phyloP scores from a whole-genome alignment of 2,888 invertebrate genomes.

The Scaptomyza tumidula region DNA sequence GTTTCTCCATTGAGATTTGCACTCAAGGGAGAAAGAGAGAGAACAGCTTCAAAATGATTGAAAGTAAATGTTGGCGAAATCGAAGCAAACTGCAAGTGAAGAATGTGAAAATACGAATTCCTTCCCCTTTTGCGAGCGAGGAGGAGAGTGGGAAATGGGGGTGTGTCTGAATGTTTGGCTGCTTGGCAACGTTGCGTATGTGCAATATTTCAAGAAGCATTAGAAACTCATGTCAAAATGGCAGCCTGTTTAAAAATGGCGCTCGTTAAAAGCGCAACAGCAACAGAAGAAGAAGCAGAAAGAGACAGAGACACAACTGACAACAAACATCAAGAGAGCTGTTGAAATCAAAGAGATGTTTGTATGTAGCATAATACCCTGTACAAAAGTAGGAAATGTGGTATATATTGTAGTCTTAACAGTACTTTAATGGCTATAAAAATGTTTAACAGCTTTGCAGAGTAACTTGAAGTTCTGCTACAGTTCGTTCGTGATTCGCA shows the following conservation, averaged over 20 bases:
- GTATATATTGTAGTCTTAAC: not conserved
- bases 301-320: not conserved
- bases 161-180: slow-evolving; percentile 6
- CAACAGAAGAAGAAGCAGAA: not conserved
- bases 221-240: slow-evolving; percentile 53
- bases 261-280: slow-evolving; percentile 59
- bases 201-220: slow-evolving; percentile 60
- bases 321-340: no score
- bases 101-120: not conserved
- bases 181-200: slow-evolving; percentile 54
- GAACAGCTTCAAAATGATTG: slow-evolving; percentile 51
- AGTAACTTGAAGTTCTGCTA: not conserved
- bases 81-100: slow-evolving; percentile 32
- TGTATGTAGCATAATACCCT: no score
- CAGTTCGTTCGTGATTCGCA: no score
- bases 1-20: slow-evolving; percentile 56
- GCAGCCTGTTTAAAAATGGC: slow-evolving; percentile 48
- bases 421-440: not conserved
- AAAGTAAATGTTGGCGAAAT: slow-evolving; percentile 63
- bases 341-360: no score
- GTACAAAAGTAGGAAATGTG: not conserved
- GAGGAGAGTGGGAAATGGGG: not conserved
- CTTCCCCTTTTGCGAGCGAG: not conserved
- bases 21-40: slow-evolving; percentile 27
- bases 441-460: not conserved